Conservation (phyloP, 1,140 invertebrate species). For the Ditylenchus dipsaci region DNA sequence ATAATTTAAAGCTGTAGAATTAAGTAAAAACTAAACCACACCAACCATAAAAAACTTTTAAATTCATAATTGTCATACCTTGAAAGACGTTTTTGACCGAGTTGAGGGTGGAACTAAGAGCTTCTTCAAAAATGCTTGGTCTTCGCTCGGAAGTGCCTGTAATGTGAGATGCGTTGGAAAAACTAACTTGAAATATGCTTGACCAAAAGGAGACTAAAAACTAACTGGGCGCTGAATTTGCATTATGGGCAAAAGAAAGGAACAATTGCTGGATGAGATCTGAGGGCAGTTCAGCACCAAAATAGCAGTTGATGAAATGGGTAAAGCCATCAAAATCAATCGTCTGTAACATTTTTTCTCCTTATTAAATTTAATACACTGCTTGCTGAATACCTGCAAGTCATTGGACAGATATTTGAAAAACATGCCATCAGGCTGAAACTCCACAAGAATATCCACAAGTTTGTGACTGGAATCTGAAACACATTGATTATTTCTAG, state of each 20-base stretch:
- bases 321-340: slow-evolving; percentile 57
- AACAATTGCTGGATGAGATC: slow-evolving; percentile 57
- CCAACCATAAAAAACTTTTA: not conserved
- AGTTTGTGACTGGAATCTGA: slow-evolving; percentile 55
- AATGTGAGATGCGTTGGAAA: not conserved
- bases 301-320: slow-evolving; percentile 54
- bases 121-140: slow-evolving; percentile 31
- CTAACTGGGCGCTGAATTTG: not conserved
- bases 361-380: not conserved
- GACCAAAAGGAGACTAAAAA: not conserved
- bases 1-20: too few species aligned
- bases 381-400: slow-evolving; percentile 31
- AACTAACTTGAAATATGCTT: not conserved
- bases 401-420: slow-evolving; percentile 49
- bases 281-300: slow-evolving; percentile 53
- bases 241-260: slow-evolving; percentile 46
- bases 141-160: slow-evolving; percentile 27
- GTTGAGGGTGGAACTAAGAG: slow-evolving; percentile 38
- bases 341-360: slow-evolving; percentile 36
- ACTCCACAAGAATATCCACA: slow-evolving; percentile 53
- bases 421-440: slow-evolving; percentile 57
- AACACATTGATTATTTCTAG: too few species aligned
- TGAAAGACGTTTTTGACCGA: slow-evolving; percentile 33
- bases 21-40: too few species aligned
- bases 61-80: not conserved